Evolutionary conservation across 2,888 invertebrate species (phyloP), one percentile per base, ranked within the genome.

Genomic region (Sceliomorpha sp.): DNA sequence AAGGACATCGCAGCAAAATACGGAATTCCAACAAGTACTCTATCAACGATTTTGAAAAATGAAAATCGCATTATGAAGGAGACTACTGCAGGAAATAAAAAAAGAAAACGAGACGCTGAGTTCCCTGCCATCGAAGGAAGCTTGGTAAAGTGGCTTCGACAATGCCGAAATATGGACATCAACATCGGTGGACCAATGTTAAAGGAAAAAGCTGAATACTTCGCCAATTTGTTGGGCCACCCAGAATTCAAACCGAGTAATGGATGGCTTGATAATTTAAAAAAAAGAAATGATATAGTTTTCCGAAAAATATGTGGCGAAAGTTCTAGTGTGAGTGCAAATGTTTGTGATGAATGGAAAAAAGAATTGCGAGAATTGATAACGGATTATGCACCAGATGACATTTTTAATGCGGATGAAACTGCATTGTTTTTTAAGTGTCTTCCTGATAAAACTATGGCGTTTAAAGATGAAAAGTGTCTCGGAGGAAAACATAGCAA

Each of bases 401-500:
- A 80, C 48, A 73, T 80, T 48, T 81, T 75, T 31, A 79, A 81
- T 56, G 75, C 77, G 7, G 79, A 80, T 60, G 77, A 82, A 66
- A 81, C 75, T 15, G 75, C 67, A 6, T 45, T 82, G 10, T 79
- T 74, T 66, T 79, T 63, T 56, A 74, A 74, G 48, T 64, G 69
- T 55, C 47, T 75, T 1, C 77, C 78, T 3, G 74, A 82, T 48
- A 76, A 75, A 73, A 79, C 77, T 1, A 56, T 77, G 8, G 71
- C 51, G 34, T 78, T 79, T 44, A 77, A 78, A 76, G 51, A 70
- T 14, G 75, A 81, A 62, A 74, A 81, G 56, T 86, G 84, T 55
- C 68, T 62, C 10, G 82, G 82, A 12, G 83, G 85, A 36, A 86
- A 86, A 74, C 60, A 81, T 45, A 83, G 82, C 36, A 85, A 84